These are phyloP conservation scores for Odontesthes bonariensis DNA, from an alignment of 2,113 vertebrate species.

Conservation along the genomic window DNA sequence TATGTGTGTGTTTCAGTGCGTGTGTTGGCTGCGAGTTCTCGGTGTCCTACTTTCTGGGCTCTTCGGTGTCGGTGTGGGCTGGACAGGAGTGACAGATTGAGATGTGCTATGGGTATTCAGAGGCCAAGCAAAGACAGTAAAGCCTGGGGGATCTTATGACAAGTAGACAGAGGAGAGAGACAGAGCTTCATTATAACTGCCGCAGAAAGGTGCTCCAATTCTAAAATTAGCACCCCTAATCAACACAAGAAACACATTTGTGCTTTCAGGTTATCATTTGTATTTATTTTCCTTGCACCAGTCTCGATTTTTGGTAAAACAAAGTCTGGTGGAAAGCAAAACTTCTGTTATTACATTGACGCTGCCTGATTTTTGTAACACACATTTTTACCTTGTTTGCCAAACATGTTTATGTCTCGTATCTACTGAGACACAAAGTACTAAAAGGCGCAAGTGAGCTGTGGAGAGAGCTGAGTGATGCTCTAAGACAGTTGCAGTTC, in stretches of 20 bases:
- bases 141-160: conserved; percentile 72
- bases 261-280: conserved; percentile 1
- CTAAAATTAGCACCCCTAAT: conserved; percentile 47
- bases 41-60: conserved; percentile 75
- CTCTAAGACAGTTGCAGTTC: conserved; percentile 73
- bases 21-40: conserved; percentile 45
- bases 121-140: conserved; percentile 70
- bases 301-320: not conserved
- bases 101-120: conserved; percentile 73
- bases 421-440: conserved; percentile 62
- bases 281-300: not conserved
- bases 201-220: conserved; percentile 41
- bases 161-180: conserved; percentile 72
- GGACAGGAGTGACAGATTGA: conserved; percentile 78
- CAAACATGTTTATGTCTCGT: conserved; percentile 56
- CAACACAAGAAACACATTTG: conserved; percentile 24
- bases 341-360: not conserved
- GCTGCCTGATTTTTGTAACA: conserved; percentile 30
- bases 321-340: not conserved
- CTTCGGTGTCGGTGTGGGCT: conserved; percentile 68
- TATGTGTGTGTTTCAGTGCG: conserved; percentile 23
- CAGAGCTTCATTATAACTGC: conserved; percentile 63
- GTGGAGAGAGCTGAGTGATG: conserved; percentile 69
- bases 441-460: conserved; percentile 70
- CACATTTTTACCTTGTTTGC: conserved; percentile 43